phyloP scores from a whole-genome alignment of 2,113 vertebrate genomes.

The Columba janthina region DNA sequence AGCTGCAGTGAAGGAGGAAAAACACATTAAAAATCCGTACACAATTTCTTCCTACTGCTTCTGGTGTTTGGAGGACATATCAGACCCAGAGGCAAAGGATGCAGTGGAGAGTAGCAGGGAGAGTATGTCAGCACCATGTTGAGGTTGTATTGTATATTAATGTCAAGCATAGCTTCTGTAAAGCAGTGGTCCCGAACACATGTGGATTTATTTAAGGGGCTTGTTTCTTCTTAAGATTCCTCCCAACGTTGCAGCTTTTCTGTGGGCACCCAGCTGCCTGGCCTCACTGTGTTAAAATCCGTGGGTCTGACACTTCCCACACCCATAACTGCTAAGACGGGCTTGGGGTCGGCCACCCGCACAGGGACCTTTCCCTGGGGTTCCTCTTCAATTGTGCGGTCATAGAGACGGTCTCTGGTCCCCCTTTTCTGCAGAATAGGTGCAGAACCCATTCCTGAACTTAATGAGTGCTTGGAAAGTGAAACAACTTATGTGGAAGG shows the following conservation, averaged over 20 bases:
- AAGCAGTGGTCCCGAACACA: neutral
- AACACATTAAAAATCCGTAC: neutral
- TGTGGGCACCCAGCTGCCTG: neutral
- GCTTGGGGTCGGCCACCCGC: neutral
- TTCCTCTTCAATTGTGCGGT: neutral
- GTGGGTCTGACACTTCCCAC: neutral
- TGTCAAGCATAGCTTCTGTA: neutral
- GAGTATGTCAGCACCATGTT: neutral
- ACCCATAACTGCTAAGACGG: neutral
- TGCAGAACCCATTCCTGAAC: neutral
- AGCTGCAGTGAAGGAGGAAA: neutral
- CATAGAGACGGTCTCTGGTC: neutral
- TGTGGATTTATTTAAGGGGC: neutral
- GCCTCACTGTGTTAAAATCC: neutral
- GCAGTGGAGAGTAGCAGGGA: neutral
- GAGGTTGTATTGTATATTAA: neutral
- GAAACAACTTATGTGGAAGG: neutral
- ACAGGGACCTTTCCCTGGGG: neutral
- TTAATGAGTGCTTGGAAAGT: neutral
- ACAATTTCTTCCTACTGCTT: neutral
- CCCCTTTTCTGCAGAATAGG: neutral
- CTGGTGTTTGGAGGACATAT: accelerated
- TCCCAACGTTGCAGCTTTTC: neutral
- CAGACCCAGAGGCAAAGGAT: neutral
- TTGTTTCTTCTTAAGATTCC: neutral